Evolutionary conservation across 2,888 invertebrate species (phyloP).

Genomic region (Meta bourneti): DNA sequence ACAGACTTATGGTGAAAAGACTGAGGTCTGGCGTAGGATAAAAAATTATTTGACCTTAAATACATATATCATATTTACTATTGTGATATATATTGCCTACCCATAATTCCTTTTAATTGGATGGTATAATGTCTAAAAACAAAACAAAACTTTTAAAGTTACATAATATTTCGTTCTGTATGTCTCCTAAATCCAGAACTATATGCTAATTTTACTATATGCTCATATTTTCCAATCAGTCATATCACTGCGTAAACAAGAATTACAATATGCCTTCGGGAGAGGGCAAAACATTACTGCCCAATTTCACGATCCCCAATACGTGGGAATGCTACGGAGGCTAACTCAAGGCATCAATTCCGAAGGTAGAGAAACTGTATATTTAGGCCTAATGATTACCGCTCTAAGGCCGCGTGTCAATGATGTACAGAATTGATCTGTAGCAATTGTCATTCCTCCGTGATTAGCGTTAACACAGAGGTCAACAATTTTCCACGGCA

Average conservation of each 20-base stretch:
- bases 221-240: background rate
- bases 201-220: too few species aligned
- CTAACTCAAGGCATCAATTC: background rate
- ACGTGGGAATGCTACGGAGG: background rate
- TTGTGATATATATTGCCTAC: too few species aligned
- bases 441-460: constrained; percentile 23
- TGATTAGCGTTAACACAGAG: constrained; percentile 8
- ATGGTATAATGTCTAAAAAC: too few species aligned
- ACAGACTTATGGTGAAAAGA: too few species aligned
- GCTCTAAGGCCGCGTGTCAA: background rate
- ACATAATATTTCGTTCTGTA: too few species aligned
- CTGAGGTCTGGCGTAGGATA: too few species aligned
- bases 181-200: too few species aligned
- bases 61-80: too few species aligned
- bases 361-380: background rate
- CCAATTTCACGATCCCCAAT: background rate
- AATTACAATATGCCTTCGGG: background rate
- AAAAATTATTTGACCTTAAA: too few species aligned
- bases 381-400: background rate
- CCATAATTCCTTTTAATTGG: too few species aligned
- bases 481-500: constrained; percentile 20
- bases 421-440: constrained; percentile 1
- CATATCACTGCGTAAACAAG: background rate
- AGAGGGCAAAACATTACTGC: background rate
- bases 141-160: too few species aligned